These are phyloP conservation scores for Drosophila cracens DNA, from an alignment of 2,888 invertebrate genomes.

Conservation along the genomic window DNA sequence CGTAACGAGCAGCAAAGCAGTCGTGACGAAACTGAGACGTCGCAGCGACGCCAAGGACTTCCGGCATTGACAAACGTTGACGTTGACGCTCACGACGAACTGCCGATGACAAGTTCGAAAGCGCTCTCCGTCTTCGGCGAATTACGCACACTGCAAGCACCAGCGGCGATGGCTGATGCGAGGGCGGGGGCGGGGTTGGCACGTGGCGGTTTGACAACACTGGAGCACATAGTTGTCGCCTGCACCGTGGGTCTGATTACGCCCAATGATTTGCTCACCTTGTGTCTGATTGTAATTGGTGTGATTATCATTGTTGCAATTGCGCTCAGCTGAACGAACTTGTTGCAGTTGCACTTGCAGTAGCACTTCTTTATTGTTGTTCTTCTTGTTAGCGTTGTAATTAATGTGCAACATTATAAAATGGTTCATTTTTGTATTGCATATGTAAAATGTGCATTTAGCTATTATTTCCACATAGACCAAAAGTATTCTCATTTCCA, in stretches of 20 bases:
- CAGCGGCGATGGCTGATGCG: conserved; percentile 16
- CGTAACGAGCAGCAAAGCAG: conserved; percentile 36
- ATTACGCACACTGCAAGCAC: conserved; percentile 54
- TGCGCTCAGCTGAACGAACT: conserved; percentile 83
- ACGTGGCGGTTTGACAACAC: conserved; percentile 79
- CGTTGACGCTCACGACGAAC: conserved; percentile 32
- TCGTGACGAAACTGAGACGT: conserved; percentile 37
- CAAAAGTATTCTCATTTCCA: conserved; percentile 66
- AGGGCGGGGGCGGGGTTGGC: conserved; percentile 18
- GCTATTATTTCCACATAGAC: conserved; percentile 39
- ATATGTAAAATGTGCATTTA: conserved; percentile 21
- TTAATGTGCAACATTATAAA: conserved; percentile 34
- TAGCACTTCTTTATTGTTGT: conserved; percentile 39
- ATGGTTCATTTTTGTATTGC: conserved; percentile 1
- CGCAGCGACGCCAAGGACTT: conserved; percentile 52
- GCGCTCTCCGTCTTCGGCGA: conserved; percentile 81
- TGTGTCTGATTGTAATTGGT: conserved; percentile 91
- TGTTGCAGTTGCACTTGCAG: conserved; percentile 25
- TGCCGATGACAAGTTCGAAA: conserved; percentile 72
- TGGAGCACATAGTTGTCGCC: conserved; percentile 90
- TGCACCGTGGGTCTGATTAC: conserved; percentile 90
- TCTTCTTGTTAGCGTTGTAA: conserved; percentile 47
- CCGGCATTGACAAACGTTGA: conserved; percentile 29
- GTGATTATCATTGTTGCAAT: conserved; percentile 89
- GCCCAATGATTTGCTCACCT: conserved; percentile 90